Evolutionary conservation across 2,797 vertebrate genomes (phyloP).

Genomic region (Enteromius treurensis): DNA sequence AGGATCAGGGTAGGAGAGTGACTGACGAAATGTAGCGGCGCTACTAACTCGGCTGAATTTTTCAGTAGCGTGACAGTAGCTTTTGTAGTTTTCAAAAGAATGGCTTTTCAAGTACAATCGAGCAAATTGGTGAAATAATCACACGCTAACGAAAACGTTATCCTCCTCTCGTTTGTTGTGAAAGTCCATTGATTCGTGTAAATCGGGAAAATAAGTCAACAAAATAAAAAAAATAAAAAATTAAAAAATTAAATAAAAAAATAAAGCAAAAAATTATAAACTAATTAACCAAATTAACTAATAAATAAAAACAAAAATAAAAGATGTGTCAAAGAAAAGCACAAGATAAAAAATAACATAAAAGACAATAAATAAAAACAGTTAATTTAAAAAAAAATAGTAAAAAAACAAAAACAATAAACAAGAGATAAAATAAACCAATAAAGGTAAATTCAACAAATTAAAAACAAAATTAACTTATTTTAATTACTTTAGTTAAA

Average conservation of each 20-base stretch:
- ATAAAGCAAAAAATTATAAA: neutral
- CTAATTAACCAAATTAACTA: neutral
- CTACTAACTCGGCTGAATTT: conserved; percentile 8
- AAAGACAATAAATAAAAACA: neutral
- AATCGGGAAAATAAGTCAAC: neutral
- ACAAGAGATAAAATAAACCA: too few relatives aligned
- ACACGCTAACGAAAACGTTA: neutral
- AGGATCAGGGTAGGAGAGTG: conserved; percentile 4
- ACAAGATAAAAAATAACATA: neutral
- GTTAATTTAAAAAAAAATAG: neutral
- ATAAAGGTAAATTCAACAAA: neutral
- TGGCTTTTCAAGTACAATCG: neutral
- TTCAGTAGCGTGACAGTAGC: neutral
- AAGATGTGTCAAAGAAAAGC: neutral
- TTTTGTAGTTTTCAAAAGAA: neutral
- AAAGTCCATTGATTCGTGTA: neutral
- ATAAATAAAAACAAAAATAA: neutral
- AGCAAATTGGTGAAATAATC: neutral
- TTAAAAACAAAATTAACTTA: neutral
- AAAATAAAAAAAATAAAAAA: too few relatives aligned
- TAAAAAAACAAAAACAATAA: neutral
- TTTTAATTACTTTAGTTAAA: neutral
- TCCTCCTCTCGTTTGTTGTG: neutral
- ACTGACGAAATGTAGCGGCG: conserved; percentile 13
- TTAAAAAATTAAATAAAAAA: neutral